Base-by-base conservation (phyloP, 2,797 vertebrate genomes). In the Craterocephalus amniculus region DNA sequence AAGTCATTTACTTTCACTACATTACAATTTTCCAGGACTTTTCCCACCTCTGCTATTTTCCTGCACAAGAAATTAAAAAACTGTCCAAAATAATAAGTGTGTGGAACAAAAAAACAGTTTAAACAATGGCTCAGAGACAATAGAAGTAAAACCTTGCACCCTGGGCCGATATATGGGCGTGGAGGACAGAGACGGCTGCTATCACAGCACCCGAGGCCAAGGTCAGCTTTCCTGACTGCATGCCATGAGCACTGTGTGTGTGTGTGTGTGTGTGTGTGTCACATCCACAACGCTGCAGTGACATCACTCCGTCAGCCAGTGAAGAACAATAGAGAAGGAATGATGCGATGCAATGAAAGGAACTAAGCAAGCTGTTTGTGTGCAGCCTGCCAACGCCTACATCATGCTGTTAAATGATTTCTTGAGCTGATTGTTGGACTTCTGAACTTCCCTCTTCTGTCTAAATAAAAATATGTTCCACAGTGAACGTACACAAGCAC, bases 321-420 rank as follows among this genome's bases (percentile, higher is more conserved):
- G 67, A 65, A 84, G 88, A 93, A 92, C 91, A 92, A 92, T 91
- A 70, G 89, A 87, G 77, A 77, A 75, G 59, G 70, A 83, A 80
- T 92, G 89, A 92, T 73, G 88, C 35, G 22, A 89, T 80, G 81
- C 75, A 43, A 59, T 35, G 57, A 87, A 84, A 87, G 91, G 91
- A 90, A 90, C 81, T 80, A 74, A 83, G 75, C 85, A 89, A 88
- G 88, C 87, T 80, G 88, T 78, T 79, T 78, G 64, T 77, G 73
- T 59, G 59, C 20, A 43, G 65, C 48, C 56, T 67, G 80, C 74
- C 80, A 78, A 78, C 60, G 68, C 80, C 78, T 81, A 56, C 13
- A 58, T 68, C 26, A 60, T 48, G 58, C 29, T 58, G 61, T 58
- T 54, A 58, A 67, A 78, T 35, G 0, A 59, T 59, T 59, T 81